These are phyloP conservation scores for Phalacrocorax carbo DNA, from an alignment of 2,113 vertebrate species.

Conservation along the genomic window DNA sequence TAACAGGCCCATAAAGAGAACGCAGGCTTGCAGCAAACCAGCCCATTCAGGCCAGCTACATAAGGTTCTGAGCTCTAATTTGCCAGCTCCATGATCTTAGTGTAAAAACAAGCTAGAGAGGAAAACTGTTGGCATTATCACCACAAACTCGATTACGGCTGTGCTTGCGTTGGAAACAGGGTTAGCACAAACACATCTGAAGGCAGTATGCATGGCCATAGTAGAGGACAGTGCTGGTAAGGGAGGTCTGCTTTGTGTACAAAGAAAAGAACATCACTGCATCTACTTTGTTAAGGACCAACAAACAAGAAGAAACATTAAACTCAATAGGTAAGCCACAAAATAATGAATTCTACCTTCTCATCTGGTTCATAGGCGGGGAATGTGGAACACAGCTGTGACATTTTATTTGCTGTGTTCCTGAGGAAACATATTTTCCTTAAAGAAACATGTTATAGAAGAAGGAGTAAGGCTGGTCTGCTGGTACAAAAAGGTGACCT, in stretches of 20 bases:
- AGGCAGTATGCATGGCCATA: not conserved
- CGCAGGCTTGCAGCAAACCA: not conserved
- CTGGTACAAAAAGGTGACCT: constrained; percentile 7
- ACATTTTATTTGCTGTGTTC: not conserved
- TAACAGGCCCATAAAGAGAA: not conserved
- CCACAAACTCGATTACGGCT: not conserved
- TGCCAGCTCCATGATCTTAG: not conserved
- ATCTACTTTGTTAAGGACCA: not conserved
- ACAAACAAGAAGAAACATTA: not conserved
- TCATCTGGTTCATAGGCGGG: not conserved
- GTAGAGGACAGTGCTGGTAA: not conserved
- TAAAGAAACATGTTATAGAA: not conserved
- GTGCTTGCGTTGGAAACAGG: not conserved
- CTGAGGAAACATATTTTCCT: not conserved
- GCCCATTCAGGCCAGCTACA: not conserved
- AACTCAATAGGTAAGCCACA: not conserved
- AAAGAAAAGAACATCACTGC: not conserved
- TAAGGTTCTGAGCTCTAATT: not conserved
- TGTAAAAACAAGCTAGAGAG: not conserved
- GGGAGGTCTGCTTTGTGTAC: not conserved
- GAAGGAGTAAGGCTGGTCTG: not conserved
- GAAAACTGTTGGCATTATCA: not conserved
- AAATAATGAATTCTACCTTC: not conserved
- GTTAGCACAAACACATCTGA: not conserved
- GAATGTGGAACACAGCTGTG: not conserved